phyloP scores from a whole-genome alignment of 2,888 invertebrate species.

The Tipula unca region DNA sequence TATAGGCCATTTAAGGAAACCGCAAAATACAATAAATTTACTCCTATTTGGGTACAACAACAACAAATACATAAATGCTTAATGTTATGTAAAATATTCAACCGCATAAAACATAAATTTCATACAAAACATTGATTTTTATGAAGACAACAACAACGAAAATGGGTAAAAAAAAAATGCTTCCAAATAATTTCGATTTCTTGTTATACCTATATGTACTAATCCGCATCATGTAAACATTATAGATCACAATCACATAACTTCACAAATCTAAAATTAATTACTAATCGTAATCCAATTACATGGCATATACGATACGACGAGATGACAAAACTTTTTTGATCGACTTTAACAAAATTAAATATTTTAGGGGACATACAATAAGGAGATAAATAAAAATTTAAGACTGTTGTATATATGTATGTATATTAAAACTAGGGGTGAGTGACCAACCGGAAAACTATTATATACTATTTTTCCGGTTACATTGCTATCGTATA shows the following conservation, averaged over 20 bases:
- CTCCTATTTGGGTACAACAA: background rate
- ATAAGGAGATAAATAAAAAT: background rate
- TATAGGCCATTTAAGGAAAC: background rate
- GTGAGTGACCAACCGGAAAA: slow-evolving; percentile 14
- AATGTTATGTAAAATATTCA: slow-evolving; percentile 14
- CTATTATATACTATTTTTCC: slow-evolving; percentile 14
- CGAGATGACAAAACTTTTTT: background rate
- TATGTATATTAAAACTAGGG: background rate
- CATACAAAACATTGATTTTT: slow-evolving; percentile 8
- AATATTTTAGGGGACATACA: background rate
- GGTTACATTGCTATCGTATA: background rate
- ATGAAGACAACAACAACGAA: background rate
- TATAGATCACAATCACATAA: background rate
- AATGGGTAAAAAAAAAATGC: background rate
- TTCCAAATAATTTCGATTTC: background rate
- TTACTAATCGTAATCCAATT: slow-evolving; percentile 14
- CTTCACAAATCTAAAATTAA: background rate
- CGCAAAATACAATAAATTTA: background rate
- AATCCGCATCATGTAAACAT: background rate
- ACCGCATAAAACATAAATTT: slow-evolving; percentile 14
- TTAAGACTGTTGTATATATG: background rate
- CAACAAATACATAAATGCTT: background rate
- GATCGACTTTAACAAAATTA: background rate
- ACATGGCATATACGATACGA: background rate
- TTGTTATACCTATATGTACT: too few relatives aligned